phyloP scores from a whole-genome alignment of 2,888 invertebrate genomes.

The Apamea sordens region DNA sequence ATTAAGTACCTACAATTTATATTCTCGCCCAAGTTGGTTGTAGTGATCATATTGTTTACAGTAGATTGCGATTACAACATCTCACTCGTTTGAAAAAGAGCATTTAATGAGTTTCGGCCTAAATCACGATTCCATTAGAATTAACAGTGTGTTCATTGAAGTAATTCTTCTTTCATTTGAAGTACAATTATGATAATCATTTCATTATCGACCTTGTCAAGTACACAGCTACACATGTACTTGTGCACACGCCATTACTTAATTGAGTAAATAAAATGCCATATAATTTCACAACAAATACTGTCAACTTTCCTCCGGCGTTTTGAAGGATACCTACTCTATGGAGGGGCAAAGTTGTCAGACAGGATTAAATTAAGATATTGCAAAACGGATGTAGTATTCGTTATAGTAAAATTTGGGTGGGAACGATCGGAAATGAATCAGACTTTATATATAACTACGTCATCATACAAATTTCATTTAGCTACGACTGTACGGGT shows the following conservation, averaged over 20 bases:
- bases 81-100: slow-evolving; percentile 17
- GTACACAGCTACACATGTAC: slow-evolving; percentile 21
- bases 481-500: slow-evolving; percentile 5
- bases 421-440: slow-evolving; percentile 39
- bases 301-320: slow-evolving; percentile 58
- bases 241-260: slow-evolving; percentile 26
- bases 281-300: slow-evolving; percentile 65
- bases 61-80: slow-evolving; percentile 2
- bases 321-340: slow-evolving; percentile 66
- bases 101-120: not conserved
- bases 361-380: slow-evolving; percentile 46
- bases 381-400: slow-evolving; percentile 58
- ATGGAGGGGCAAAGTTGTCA: slow-evolving; percentile 48
- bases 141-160: not conserved
- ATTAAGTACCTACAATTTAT: not conserved
- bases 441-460: slow-evolving; percentile 24
- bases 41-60: slow-evolving; percentile 1
- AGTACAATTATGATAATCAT: slow-evolving; percentile 4
- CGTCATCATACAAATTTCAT: slow-evolving; percentile 19
- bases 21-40: not conserved
- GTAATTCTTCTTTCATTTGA: slow-evolving; percentile 17
- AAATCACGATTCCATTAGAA: slow-evolving; percentile 16
- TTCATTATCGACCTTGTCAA: slow-evolving; percentile 22
- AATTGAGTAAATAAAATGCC: slow-evolving; percentile 66
- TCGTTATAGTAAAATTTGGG: slow-evolving; percentile 37